Evolutionary conservation across 2,113 vertebrate genomes (phyloP).

Genomic region (Mandrillus leucophaeus): DNA sequence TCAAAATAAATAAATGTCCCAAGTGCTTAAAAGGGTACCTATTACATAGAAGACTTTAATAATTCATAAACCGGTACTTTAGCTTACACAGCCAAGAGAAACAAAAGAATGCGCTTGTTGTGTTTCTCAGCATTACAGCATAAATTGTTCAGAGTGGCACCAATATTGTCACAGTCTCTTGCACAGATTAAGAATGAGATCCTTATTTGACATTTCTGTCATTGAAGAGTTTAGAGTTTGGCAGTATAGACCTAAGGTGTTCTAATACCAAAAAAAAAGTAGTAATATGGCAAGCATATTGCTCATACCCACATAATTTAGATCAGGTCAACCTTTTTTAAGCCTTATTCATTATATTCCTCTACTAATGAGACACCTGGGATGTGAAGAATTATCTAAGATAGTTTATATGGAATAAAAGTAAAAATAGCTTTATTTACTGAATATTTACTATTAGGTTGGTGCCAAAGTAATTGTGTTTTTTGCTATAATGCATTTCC

Average conservation of each 20-base stretch:
- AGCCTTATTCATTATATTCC: background rate
- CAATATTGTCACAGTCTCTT: background rate
- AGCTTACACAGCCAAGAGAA: background rate
- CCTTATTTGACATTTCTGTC: background rate
- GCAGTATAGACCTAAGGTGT: background rate
- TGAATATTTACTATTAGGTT: background rate
- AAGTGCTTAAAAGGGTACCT: background rate
- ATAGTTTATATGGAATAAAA: background rate
- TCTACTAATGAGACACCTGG: background rate
- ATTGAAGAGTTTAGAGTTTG: background rate
- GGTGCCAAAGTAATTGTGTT: too few species aligned
- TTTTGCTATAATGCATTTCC: too few species aligned
- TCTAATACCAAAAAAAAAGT: background rate
- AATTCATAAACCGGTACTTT: background rate
- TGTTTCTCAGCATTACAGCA: background rate
- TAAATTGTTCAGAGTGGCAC: background rate
- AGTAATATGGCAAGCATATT: background rate
- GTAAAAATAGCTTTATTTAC: constrained; percentile 7
- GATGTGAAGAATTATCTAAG: background rate
- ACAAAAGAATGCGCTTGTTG: background rate
- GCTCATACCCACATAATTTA: background rate
- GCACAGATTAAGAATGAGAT: background rate
- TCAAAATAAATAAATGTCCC: background rate
- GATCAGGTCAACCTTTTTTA: background rate
- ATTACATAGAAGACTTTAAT: background rate